These are phyloP conservation scores for Oceanodroma tethys DNA, from an alignment of 2,113 vertebrate species.

Conservation along the genomic window DNA sequence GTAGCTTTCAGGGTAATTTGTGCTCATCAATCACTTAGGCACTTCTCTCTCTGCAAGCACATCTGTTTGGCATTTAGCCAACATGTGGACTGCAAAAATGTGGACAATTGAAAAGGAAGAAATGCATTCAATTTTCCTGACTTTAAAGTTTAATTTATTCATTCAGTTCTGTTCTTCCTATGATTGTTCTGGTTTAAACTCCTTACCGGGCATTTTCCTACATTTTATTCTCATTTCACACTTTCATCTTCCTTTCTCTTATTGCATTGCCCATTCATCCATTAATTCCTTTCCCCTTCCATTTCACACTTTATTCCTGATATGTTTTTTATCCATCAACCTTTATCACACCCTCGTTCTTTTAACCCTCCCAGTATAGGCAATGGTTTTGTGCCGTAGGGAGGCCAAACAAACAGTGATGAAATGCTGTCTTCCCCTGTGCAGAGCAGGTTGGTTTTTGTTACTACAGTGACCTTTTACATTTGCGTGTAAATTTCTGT, in stretches of 20 bases:
- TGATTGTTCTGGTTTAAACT: not conserved
- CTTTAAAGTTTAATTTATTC: not conserved
- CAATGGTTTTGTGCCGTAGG: not conserved
- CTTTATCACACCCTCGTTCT: not conserved
- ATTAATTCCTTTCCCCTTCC: not conserved
- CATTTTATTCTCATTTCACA: not conserved
- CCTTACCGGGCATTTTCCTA: not conserved
- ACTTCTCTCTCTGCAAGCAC: not conserved
- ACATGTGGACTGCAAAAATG: not conserved
- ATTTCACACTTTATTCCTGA: not conserved
- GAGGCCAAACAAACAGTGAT: not conserved
- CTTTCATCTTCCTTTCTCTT: not conserved
- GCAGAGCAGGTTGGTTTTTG: not conserved
- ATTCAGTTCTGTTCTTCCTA: not conserved
- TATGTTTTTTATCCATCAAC: not conserved
- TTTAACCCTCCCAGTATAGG: not conserved
- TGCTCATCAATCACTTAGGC: not conserved
- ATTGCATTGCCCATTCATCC: not conserved
- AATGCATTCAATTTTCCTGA: not conserved
- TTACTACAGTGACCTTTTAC: not conserved
- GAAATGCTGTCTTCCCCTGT: not conserved
- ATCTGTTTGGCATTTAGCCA: not conserved
- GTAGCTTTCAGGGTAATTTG: not conserved
- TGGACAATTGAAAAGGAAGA: not conserved
- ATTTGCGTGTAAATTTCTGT: not conserved